phyloP scores from a whole-genome alignment of 2,113 vertebrate species.

The Mormoops blainvillei region DNA sequence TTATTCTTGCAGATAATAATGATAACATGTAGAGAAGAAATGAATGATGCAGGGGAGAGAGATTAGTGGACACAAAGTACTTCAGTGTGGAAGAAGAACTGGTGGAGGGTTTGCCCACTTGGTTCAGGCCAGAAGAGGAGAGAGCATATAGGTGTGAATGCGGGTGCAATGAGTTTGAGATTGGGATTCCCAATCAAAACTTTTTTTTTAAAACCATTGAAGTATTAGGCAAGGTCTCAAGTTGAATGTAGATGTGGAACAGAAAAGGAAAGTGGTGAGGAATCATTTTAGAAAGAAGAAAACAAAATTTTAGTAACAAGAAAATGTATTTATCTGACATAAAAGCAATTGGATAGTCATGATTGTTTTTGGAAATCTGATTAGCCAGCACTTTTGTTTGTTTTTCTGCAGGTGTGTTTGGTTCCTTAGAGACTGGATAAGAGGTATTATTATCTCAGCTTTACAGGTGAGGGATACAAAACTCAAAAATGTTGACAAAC shows the following conservation, averaged over 20 bases:
- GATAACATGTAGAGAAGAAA: neutral
- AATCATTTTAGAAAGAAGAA: neutral
- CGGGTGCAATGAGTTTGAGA: fast-evolving
- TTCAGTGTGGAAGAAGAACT: fast-evolving
- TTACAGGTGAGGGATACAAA: neutral
- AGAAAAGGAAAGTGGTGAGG: neutral
- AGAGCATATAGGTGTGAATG: fast-evolving
- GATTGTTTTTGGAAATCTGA: neutral
- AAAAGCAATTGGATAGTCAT: neutral
- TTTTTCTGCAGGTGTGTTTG: neutral
- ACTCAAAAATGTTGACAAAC: neutral
- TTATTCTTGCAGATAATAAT: neutral
- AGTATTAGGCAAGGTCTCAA: neutral
- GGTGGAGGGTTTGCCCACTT: fast-evolving
- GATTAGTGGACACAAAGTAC: neutral
- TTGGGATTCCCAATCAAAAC: fast-evolving
- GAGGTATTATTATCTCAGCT: neutral
- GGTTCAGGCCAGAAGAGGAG: neutral
- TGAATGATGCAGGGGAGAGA: neutral
- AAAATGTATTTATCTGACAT: neutral
- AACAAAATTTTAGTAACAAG: neutral
- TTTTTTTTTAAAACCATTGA: neutral
- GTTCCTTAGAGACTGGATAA: fast-evolving
- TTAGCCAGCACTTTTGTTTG: neutral
- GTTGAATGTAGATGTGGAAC: neutral